A percentile compares a stretch with the other conserved stretches of the same genome.
Evolutionary conservation across 2,113 vertebrate species (phyloP).

Genomic region (Nansenia antarctica): DNA sequence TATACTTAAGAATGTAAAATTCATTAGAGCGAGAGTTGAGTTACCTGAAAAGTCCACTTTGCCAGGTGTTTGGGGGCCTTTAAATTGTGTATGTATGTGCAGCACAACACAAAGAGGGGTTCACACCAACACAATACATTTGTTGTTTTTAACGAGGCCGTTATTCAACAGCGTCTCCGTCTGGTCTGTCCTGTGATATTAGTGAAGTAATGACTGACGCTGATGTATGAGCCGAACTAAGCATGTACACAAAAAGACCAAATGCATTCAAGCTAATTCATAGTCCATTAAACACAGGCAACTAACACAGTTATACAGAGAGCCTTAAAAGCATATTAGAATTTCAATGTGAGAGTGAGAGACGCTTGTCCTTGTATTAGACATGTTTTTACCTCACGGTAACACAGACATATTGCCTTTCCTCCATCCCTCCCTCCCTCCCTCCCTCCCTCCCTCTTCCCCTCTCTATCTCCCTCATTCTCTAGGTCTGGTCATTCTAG

Average conservation of each 20-base stretch:
- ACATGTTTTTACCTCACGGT: constrained; percentile 25
- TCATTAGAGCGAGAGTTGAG: no score
- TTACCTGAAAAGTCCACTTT: no score
- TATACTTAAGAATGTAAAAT: no score
- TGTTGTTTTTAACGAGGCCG: no score
- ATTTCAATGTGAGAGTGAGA: constrained; percentile 39
- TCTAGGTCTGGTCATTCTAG: constrained; percentile 32
- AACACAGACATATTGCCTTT: constrained; percentile 23
- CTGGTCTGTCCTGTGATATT: no score
- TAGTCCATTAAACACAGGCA: constrained; percentile 68
- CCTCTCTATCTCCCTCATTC: neutral
- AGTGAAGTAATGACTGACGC: no score
- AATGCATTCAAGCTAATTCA: constrained; percentile 69
- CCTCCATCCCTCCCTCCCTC: constrained; percentile 15
- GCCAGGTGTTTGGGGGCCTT: no score
- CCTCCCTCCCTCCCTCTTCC: constrained; percentile 24
- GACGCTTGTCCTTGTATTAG: constrained; percentile 51
- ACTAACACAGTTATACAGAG: constrained; percentile 56
- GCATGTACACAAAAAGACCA: constrained; percentile 42
- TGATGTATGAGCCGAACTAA: constrained; percentile 43
- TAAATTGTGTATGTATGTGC: no score
- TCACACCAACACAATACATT: no score
- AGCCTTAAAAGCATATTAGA: constrained; percentile 67
- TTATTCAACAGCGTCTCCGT: no score
- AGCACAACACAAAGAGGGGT: no score